phyloP scores from a whole-genome alignment of 2,888 invertebrate genomes.

The Lydus trimaculatus region DNA sequence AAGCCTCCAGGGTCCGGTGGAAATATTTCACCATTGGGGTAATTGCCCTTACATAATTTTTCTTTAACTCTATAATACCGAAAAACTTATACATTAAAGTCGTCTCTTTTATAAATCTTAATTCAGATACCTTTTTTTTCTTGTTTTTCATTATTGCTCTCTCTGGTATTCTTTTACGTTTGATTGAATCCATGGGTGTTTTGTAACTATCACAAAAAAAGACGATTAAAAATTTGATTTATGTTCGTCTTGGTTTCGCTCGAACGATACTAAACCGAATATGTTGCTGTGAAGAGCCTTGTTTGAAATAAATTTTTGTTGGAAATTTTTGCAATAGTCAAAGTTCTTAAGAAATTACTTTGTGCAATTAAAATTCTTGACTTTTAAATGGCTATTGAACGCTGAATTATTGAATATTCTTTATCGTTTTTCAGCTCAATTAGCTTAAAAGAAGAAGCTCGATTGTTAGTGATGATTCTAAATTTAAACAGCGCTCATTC shows the following conservation, averaged over 20 bases:
- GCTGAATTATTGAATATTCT: neutral
- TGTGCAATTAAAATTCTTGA: neutral
- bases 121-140: neutral
- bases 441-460: neutral
- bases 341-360: neutral
- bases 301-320: neutral
- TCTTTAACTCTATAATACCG: neutral
- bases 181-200: neutral
- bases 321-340: neutral
- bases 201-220: neutral
- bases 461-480: neutral
- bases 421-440: neutral
- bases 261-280: neutral
- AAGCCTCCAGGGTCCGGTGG: conserved; percentile 13
- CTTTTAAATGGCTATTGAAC: neutral
- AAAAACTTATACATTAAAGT: neutral
- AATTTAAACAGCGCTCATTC: neutral
- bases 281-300: neutral
- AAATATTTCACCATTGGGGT: conserved; percentile 3
- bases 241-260: neutral
- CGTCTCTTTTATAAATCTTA: neutral
- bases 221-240: neutral
- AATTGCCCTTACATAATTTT: conserved; percentile 4
- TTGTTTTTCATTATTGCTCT: neutral
- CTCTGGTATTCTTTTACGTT: neutral